These are phyloP conservation scores for Aspidiotus destructor DNA, from an alignment of 2,888 invertebrate species.

Conservation along the genomic window DNA sequence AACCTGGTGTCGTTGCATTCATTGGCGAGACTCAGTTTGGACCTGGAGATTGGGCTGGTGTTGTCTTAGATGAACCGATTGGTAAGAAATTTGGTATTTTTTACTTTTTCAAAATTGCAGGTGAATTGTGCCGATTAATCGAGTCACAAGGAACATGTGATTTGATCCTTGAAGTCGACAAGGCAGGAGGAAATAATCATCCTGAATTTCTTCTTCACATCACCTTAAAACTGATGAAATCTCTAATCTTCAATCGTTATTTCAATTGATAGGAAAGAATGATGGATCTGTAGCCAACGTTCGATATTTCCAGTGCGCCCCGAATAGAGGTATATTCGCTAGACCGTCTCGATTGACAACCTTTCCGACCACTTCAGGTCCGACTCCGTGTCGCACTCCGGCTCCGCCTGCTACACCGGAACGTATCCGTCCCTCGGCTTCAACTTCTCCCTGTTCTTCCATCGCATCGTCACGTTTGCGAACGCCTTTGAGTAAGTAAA, in stretches of 20 bases:
- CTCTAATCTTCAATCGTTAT: slow-evolving; percentile 34
- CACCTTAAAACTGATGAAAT: neutral
- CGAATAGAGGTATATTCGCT: slow-evolving; percentile 88
- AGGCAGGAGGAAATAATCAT: too few relatives aligned
- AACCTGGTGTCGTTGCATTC: slow-evolving; percentile 85
- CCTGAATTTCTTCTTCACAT: too few relatives aligned
- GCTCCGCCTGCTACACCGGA: slow-evolving; percentile 17
- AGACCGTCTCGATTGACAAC: slow-evolving; percentile 70
- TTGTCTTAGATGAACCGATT: slow-evolving; percentile 88
- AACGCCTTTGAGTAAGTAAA: slow-evolving; percentile 9
- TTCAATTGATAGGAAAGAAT: slow-evolving; percentile 67
- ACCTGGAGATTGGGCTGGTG: slow-evolving; percentile 95
- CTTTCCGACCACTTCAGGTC: neutral
- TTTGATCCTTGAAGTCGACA: too few relatives aligned
- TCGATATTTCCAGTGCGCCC: slow-evolving; percentile 87
- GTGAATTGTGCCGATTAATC: too few relatives aligned
- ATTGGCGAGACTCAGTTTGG: slow-evolving; percentile 94
- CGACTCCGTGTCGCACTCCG: neutral
- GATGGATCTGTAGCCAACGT: slow-evolving; percentile 89
- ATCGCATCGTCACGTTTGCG: slow-evolving; percentile 13
- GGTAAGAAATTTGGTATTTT: slow-evolving; percentile 50
- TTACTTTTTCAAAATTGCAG: neutral
- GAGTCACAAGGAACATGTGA: too few relatives aligned
- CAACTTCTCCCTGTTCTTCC: slow-evolving; percentile 9
- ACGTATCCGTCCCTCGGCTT: neutral